A percentile compares a stretch with the other conserved stretches of the same genome.
Evolutionary conservation across 2,113 vertebrate genomes (phyloP).

Genomic region (Lycaon pictus): DNA sequence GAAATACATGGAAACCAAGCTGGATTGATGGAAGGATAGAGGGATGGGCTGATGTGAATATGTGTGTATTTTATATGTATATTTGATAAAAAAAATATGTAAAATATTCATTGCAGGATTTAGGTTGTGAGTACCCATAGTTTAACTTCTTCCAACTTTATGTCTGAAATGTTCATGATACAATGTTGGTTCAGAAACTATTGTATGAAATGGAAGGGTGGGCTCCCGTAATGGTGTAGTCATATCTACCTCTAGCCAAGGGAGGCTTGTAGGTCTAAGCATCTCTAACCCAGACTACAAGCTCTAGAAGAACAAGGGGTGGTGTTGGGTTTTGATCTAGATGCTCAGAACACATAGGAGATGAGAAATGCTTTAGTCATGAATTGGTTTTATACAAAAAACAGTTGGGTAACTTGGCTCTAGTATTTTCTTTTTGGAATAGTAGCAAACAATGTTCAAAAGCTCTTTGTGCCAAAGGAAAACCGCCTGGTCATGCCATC

Average conservation of each 20-base stretch:
- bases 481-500: constrained; percentile 22
- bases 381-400: constrained; percentile 50
- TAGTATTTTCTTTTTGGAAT: constrained; percentile 60
- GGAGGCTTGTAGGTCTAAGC: neutral
- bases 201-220: neutral
- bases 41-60: neutral
- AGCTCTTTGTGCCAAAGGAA: constrained; percentile 33
- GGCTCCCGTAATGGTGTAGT: neutral
- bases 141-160: neutral
- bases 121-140: neutral
- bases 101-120: neutral
- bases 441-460: constrained; percentile 56
- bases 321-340: neutral
- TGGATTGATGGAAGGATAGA: neutral
- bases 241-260: neutral
- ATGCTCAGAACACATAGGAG: neutral
- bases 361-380: neutral
- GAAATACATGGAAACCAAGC: constrained; percentile 36
- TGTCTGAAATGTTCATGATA: neutral
- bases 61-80: neutral
- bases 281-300: neutral
- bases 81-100: neutral
- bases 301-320: neutral
- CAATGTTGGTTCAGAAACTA: neutral
- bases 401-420: constrained; percentile 65